Base-by-base conservation (phyloP, 2,888 invertebrate genomes). In the Julus scanicus region DNA sequence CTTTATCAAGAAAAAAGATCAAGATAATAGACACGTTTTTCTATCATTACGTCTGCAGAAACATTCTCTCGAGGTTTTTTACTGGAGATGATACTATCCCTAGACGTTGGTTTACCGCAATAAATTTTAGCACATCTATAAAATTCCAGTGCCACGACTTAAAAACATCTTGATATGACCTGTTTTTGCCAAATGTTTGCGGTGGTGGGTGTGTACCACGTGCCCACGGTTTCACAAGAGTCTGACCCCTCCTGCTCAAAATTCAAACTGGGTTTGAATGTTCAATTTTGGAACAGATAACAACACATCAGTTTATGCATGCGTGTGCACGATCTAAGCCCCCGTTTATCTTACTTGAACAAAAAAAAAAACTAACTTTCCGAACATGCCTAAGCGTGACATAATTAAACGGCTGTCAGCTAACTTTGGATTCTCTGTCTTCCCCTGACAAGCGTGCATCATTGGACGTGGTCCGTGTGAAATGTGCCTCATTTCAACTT, bases 351-450 rank as follows among this genome's bases (percentile, higher is more conserved):
- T 71, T 71, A 11, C 8, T 1, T 29, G 71, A 8, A 13, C 71
- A 71, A 71, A 63, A 71, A 71, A 63, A 71, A 71, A 29, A 8
- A 5, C 8, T 29, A 29, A 71, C 71, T 71, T 71, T 29, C 71
- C 29, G 20, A 71, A 71, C 71, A 29, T 71, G 71, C 71, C 9
- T 29, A 37, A 71, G 71, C 71, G 71, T 71, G 29, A 71, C 71
- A 71, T 71, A 71, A 71, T 71, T 71, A 71, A 71, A 71, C 71
- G 71, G 71, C 71, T 71, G 71, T 71, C 71, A 71, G 29, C 71
- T 29, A 71, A 71, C 71, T 6, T 29, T 29, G 71, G 29, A 29
- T 71, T 71, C 71, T 71, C 29, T 9, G 71, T 71, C 71, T 71
- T 71, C 71, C 53, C 71, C 71, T 71, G 71, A 71, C 71, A 71